A percentile compares a stretch with the other conserved stretches of the same genome.
phyloP scores from a whole-genome alignment of 2,888 invertebrate genomes.

The Lithophane leautieri region DNA sequence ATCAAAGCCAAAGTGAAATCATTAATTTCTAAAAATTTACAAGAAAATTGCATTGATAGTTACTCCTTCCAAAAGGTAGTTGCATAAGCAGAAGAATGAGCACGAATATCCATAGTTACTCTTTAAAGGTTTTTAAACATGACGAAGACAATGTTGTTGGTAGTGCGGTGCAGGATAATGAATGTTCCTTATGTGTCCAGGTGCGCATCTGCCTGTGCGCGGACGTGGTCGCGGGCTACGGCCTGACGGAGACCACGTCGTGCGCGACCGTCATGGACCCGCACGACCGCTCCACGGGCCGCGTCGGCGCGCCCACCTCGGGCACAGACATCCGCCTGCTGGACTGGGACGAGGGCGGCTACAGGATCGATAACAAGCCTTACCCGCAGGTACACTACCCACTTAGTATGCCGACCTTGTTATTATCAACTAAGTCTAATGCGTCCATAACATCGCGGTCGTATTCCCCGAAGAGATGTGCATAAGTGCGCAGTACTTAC shows the following conservation, averaged over 20 bases:
- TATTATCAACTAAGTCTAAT: neutral
- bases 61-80: neutral
- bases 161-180: neutral
- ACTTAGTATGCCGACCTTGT: neutral
- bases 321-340: constrained; percentile 95
- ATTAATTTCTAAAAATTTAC: neutral
- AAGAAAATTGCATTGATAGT: neutral
- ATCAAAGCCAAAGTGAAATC: neutral
- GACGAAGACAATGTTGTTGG: too few species aligned
- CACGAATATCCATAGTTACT: neutral
- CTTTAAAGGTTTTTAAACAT: neutral
- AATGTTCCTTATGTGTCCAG: fast-evolving
- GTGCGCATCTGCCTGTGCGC: constrained; percentile 95
- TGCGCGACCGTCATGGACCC: constrained; percentile 96
- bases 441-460: neutral
- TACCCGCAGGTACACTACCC: constrained; percentile 76
- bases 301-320: constrained; percentile 97
- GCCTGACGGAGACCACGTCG: constrained; percentile 98
- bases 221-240: constrained; percentile 98
- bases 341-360: constrained; percentile 95
- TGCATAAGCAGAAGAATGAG: neutral
- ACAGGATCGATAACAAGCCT: constrained; percentile 93
- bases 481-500: neutral
- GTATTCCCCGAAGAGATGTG: neutral
- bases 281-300: constrained; percentile 92